These are phyloP conservation scores for Pipa parva DNA, from an alignment of 2,113 vertebrate species.

Conservation along the genomic window DNA sequence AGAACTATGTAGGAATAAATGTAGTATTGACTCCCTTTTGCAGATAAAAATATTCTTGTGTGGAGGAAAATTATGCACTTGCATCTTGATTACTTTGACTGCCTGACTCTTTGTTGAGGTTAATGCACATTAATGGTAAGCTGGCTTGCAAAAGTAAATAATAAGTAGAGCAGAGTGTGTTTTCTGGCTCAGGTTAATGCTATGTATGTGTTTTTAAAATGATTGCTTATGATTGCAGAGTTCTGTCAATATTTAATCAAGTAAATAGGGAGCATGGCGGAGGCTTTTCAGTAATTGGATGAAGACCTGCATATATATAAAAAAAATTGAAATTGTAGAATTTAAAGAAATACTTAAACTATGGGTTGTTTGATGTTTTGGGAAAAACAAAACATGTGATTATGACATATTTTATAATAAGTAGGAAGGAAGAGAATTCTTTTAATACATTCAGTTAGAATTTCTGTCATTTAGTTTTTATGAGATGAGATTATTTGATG, in stretches of 20 bases:
- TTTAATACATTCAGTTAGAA: too few species aligned
- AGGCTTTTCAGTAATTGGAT: constrained; percentile 10
- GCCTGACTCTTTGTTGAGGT: neutral
- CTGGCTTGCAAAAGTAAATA: neutral
- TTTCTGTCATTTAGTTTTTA: too few species aligned
- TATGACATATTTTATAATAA: too few species aligned
- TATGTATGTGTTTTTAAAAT: constrained; percentile 17
- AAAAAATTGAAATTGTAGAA: neutral
- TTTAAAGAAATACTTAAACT: too few species aligned
- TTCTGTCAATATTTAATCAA: constrained; percentile 39
- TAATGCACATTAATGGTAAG: constrained; percentile 13
- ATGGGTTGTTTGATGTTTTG: too few species aligned
- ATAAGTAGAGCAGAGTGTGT: constrained; percentile 2
- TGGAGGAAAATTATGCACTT: constrained; percentile 44
- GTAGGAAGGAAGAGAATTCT: too few species aligned
- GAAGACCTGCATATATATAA: neutral
- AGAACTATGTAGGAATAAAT: too few species aligned
- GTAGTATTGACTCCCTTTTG: neutral
- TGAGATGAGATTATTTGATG: too few species aligned
- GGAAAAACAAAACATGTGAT: too few species aligned
- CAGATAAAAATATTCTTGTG: neutral
- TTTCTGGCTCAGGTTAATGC: constrained; percentile 9
- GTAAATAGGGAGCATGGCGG: constrained; percentile 24
- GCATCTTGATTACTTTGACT: neutral
- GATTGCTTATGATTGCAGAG: constrained; percentile 14